These are phyloP conservation scores for Probosciger aterrimus DNA, from an alignment of 2,113 vertebrate species.

Conservation along the genomic window DNA sequence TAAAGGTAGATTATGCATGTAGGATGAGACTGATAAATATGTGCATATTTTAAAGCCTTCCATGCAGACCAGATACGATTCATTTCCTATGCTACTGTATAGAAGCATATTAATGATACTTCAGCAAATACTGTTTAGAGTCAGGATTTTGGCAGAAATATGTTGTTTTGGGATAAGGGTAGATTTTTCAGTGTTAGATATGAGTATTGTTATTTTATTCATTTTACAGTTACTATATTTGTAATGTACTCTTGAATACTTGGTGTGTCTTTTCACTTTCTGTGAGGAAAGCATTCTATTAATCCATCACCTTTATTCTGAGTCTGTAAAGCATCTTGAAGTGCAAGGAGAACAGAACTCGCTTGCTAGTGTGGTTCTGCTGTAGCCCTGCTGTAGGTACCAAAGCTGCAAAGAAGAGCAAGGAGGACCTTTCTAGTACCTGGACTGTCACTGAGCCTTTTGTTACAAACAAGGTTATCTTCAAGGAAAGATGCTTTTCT, in stretches of 20 bases:
- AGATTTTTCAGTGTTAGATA: neutral
- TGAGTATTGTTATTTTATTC: neutral
- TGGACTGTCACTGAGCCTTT: neutral
- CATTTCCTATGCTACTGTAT: slow-evolving; percentile 20
- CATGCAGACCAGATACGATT: neutral
- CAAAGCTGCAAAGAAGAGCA: neutral
- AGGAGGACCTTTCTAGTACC: neutral
- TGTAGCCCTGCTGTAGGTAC: neutral
- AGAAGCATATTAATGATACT: neutral
- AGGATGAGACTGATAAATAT: slow-evolving; percentile 41
- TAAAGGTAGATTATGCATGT: slow-evolving; percentile 41
- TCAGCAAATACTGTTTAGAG: neutral
- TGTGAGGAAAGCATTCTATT: neutral
- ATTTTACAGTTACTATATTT: neutral
- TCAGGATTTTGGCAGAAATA: neutral
- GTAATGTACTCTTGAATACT: neutral
- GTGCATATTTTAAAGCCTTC: slow-evolving; percentile 46
- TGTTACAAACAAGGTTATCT: neutral
- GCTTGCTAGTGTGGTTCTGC: neutral
- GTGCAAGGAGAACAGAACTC: neutral
- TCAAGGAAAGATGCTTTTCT: neutral
- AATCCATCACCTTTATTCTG: neutral
- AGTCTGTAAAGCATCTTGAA: neutral
- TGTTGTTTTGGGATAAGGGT: neutral
- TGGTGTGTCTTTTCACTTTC: neutral